Evolutionary conservation across 2,888 invertebrate species (phyloP).

Genomic region (Slavum lentiscoides): DNA sequence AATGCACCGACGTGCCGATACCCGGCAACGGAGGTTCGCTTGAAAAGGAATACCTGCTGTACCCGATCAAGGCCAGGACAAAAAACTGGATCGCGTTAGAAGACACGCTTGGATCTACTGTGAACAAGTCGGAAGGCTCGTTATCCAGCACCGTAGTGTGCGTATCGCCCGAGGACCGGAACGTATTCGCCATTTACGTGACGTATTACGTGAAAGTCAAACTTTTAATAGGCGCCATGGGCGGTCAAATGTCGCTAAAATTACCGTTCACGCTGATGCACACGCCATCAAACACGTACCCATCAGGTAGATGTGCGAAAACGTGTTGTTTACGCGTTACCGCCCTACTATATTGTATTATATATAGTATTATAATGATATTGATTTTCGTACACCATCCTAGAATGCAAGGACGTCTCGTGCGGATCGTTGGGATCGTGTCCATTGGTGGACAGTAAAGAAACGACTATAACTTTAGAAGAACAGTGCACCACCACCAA

Average conservation of each 20-base stretch:
- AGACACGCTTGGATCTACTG: conserved; percentile 66
- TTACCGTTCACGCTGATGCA: conserved; percentile 80
- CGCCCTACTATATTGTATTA: too few relatives aligned
- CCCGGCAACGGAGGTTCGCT: conserved; percentile 64
- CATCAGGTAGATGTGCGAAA: neutral
- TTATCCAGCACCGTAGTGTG: conserved; percentile 66
- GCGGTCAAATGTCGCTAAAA: conserved; percentile 77
- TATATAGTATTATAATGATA: too few relatives aligned
- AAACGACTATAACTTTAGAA: neutral
- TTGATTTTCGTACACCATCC: neutral
- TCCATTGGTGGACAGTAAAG: conserved; percentile 23
- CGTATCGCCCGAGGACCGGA: conserved; percentile 72
- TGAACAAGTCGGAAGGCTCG: conserved; percentile 66
- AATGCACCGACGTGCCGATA: conserved; percentile 68
- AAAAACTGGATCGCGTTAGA: conserved; percentile 92
- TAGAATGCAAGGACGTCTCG: conserved; percentile 44
- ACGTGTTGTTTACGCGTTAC: too few relatives aligned
- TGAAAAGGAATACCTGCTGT: conserved; percentile 69
- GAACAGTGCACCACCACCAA: conserved; percentile 17
- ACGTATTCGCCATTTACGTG: conserved; percentile 88
- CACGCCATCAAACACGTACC: conserved; percentile 69
- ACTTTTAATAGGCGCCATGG: conserved; percentile 77
- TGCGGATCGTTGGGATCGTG: conserved; percentile 29
- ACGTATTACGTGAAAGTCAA: conserved; percentile 89
- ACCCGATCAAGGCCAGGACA: conserved; percentile 76